Conservation (phyloP, 2,113 vertebrate species). For the Notarius lentiginosus region DNA sequence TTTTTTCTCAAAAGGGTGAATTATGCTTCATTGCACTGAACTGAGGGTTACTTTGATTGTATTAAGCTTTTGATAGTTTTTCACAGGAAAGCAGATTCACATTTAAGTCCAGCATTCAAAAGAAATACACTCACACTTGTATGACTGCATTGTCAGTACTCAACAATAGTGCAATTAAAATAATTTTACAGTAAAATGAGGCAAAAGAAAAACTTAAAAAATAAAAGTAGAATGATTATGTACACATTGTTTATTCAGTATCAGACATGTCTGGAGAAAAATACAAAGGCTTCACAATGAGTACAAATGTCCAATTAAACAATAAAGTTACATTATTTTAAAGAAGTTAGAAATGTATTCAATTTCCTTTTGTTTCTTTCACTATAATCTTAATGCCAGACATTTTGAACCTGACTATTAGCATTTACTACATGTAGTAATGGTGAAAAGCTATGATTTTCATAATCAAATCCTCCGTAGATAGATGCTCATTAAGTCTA, state of each 20-base stretch:
- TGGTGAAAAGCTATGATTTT: conserved; percentile 15
- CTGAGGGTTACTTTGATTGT: conserved; percentile 1
- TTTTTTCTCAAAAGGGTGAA: conserved; percentile 1
- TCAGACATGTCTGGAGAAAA: neutral
- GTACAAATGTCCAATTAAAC: conserved; percentile 17
- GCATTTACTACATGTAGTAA: neutral
- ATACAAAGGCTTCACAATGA: neutral
- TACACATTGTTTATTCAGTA: conserved; percentile 8
- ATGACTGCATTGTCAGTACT: neutral
- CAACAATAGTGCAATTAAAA: neutral
- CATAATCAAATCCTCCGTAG: neutral
- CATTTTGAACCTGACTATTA: neutral
- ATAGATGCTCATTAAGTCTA: conserved; percentile 17
- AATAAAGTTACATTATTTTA: neutral
- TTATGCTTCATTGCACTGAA: conserved; percentile 15
- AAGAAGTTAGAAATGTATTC: neutral
- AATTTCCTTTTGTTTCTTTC: neutral
- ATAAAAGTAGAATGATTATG: neutral
- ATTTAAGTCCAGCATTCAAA: neutral
- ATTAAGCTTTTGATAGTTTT: conserved; percentile 24
- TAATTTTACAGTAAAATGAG: neutral
- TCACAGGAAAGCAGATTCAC: neutral
- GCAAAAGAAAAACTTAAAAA: neutral
- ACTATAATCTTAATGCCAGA: neutral
- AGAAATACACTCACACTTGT: neutral